Percentiles rank a stretch among this genome's conserved stretches.
Evolutionary conservation across 2,113 vertebrate genomes (phyloP).

Genomic region (Balaenoptera acutorostrata): DNA sequence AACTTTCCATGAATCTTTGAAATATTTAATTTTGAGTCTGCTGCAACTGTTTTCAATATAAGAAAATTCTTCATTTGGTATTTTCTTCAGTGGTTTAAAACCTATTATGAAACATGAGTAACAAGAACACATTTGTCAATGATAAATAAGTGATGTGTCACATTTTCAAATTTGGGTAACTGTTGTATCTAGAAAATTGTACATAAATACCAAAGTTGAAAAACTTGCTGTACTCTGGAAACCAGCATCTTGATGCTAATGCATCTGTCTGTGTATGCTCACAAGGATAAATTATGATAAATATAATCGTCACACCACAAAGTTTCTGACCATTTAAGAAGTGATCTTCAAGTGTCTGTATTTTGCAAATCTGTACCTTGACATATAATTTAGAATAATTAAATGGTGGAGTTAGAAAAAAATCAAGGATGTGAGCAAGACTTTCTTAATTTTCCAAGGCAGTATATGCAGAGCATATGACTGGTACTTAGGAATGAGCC

Average conservation of each 20-base stretch:
- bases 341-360: background rate
- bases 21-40: constrained; percentile 14
- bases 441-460: background rate
- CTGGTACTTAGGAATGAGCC: background rate
- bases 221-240: background rate
- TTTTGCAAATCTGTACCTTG: background rate
- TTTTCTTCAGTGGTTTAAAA: constrained; percentile 26
- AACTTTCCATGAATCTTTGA: constrained; percentile 23
- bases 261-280: background rate
- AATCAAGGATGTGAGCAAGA: background rate
- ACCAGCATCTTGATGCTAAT: background rate
- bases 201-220: background rate
- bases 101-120: background rate
- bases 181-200: background rate
- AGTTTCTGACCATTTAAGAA: background rate
- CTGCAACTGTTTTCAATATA: constrained; percentile 28
- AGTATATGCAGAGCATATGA: background rate
- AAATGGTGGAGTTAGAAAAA: background rate
- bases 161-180: background rate
- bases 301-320: background rate
- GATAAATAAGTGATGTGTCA: constrained; percentile 20
- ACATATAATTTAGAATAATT: background rate
- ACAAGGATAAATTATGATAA: background rate
- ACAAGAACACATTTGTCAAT: background rate
- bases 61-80: background rate